A percentile compares a stretch with the other conserved stretches of the same genome.
These are phyloP conservation scores for Sternarchorhynchus goeldii DNA, from an alignment of 2,797 vertebrate species.

Conservation along the genomic window DNA sequence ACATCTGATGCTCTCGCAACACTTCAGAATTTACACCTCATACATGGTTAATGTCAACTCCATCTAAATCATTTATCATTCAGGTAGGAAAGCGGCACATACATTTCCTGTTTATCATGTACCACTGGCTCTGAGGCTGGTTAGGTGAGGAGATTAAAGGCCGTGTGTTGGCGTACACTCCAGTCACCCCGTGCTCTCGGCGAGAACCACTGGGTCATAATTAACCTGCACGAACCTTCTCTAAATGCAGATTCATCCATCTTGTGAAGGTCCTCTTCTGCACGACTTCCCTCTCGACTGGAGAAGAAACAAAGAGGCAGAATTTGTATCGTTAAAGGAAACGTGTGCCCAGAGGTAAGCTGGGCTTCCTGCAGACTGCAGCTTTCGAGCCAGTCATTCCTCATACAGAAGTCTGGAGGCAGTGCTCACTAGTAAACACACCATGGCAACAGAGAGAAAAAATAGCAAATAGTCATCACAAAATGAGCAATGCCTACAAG, in stretches of 20 bases:
- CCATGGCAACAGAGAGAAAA: slow-evolving; percentile 23
- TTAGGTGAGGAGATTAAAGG: not conserved
- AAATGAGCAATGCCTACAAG: not conserved
- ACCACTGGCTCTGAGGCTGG: not conserved
- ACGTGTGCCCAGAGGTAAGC: slow-evolving; percentile 30
- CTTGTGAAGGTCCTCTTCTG: slow-evolving; percentile 98
- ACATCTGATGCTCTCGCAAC: slow-evolving; percentile 1
- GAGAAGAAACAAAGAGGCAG: slow-evolving; percentile 61
- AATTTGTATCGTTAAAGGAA: slow-evolving; percentile 12
- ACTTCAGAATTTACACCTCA: slow-evolving; percentile 50
- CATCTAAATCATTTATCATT: slow-evolving; percentile 62
- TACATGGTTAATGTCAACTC: slow-evolving; percentile 61
- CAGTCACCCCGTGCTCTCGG: not conserved
- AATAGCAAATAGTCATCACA: slow-evolving; percentile 36
- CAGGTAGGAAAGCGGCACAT: slow-evolving; percentile 34
- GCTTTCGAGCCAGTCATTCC: slow-evolving; percentile 27
- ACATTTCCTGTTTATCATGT: slow-evolving; percentile 44
- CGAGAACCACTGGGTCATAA: not conserved
- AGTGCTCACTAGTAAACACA: slow-evolving; percentile 19
- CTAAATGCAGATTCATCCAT: slow-evolving; percentile 96
- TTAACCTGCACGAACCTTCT: slow-evolving; percentile 80
- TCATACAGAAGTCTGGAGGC: slow-evolving; percentile 41
- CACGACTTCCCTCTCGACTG: slow-evolving; percentile 91
- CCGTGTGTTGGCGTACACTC: not conserved
- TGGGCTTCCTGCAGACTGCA: slow-evolving; percentile 13